Base-by-base conservation (phyloP, 2,888 invertebrate species). In the Amaurobius ferox region DNA sequence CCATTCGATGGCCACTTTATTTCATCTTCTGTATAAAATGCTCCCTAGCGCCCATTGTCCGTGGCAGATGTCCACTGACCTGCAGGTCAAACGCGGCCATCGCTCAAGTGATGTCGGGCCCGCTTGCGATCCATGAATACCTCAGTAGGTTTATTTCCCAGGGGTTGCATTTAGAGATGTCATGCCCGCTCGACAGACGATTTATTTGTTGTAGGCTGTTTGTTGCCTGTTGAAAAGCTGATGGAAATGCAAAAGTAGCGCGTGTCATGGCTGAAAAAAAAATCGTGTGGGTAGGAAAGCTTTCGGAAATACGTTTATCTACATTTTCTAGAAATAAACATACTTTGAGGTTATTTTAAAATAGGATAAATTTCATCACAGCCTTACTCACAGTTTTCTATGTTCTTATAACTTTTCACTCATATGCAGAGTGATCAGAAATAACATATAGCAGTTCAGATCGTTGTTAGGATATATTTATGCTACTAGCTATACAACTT, bases 1-100 rank as follows among this genome's bases (percentile, higher is more conserved):
- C 74, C 32, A 81, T 81, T 68, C 67, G 70, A 74, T 19, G 74
- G 81, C 62, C 81, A 81, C 74, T 81, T 81, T 81, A 81, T 81
- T 81, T 70, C 40, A 70, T 73, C 67, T 61, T 55, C 66, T 72
- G 40, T 66, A 79, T 72, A 72, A 32, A 55, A 72, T 40, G 67
- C 55, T 73, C 80, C 72, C 73, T 48, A 26, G 72, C 19, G 79
- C 62, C 80, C 80, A 73, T 72, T 80, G 81, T 81, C 80, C 74
- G 44, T 44, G 28, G 19, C 81, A 68, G 74, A 81, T 76, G 81
- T 62, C 66, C 61, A 44, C 64, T 62, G 81, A 81, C 81, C 70
- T 19, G 30, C 55, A 74, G 74, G 74, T 81, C 81, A 81, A 74
- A 67, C 74, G 40, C 11, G 39, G 68, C 68, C 74, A 81, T 81